Evolutionary conservation across 1,140 invertebrate genomes (phyloP), one percentile per base, ranked within the genome.

Genomic region (Drosophila murphyi): DNA sequence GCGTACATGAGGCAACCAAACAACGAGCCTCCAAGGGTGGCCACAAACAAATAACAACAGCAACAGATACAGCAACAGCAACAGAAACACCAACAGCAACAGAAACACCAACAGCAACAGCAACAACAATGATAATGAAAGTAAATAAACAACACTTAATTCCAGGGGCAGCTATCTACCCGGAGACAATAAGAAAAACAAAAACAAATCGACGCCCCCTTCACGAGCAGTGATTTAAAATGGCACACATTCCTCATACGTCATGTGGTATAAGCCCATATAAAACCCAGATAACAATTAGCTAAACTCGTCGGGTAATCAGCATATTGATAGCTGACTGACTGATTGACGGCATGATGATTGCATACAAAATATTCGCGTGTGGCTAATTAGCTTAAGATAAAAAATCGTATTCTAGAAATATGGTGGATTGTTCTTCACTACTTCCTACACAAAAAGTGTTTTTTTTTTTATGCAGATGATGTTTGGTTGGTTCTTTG

Each of bases 1-100:
- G 35, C 62, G 29, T n/a, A 31, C 35, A 34, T n/a, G 35, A 61
- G 12, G 20, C 20, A 28, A 8, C 35, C 39, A 28, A 29, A 28
- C 51, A 69, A 71, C 83, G 83, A 73, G 83, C 72, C 83, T 79
- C 79, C 64, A 61, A 78, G 78, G 77, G 81, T 67, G 68, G 64
- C 69, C 39, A 60, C 61, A n/a, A 81, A 81, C 56, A 79, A 64
- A 76, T 70, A 67, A 39, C 20, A 20, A 20, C 20, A 20, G 20
- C 20, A 20, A 20, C 20, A 20, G 20, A 20, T 20, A 48, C n/a
- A 54, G 20, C 12, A 56, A 71, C 65, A 77, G 55, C 62, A 63
- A 76, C 41, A 20, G 20, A 1, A 5, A 48, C n/a, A 54, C 10
- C 12, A 56, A 71, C 50, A 41, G 29, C 54, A 51, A 61, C 65